Evolutionary conservation across 2,888 invertebrate species (phyloP).

Genomic region (Formica aserva): DNA sequence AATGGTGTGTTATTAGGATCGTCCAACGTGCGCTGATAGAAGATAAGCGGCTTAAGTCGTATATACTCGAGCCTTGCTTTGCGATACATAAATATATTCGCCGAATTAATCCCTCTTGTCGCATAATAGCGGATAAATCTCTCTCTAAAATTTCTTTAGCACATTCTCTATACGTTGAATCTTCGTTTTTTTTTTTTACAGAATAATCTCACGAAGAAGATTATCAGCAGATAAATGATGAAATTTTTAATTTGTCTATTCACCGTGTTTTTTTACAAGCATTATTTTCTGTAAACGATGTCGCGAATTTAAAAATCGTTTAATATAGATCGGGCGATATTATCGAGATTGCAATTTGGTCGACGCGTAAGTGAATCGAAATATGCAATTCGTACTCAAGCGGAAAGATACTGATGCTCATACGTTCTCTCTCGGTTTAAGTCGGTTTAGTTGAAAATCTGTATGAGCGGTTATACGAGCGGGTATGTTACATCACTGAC

Average conservation of each 20-base stretch:
- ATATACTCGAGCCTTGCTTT: slow-evolving; percentile 1
- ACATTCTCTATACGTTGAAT: background rate
- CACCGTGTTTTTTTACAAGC: background rate
- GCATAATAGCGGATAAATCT: background rate
- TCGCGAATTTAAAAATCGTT: background rate
- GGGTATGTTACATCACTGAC: slow-evolving; percentile 62
- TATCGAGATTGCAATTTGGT: background rate
- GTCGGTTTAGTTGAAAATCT: slow-evolving; percentile 48
- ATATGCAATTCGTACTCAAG: slow-evolving; percentile 7
- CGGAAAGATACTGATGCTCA: background rate
- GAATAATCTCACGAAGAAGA: background rate
- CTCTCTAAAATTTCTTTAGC: background rate
- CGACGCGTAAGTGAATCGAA: background rate
- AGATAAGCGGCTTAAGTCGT: slow-evolving; percentile 23
- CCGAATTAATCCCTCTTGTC: slow-evolving; percentile 13
- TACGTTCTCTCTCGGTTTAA: background rate
- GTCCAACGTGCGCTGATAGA: background rate
- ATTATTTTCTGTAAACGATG: background rate
- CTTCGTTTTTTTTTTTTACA: background rate
- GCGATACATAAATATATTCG: slow-evolving; percentile 12
- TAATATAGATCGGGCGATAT: background rate
- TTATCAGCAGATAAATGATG: background rate
- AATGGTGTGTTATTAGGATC: slow-evolving; percentile 15
- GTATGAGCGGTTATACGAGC: slow-evolving; percentile 54
- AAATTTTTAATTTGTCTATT: background rate